Percentiles rank a stretch among this genome's conserved stretches.
Evolutionary conservation across 2,888 invertebrate genomes (phyloP).

Genomic region (Tubulanus polymorphus): DNA sequence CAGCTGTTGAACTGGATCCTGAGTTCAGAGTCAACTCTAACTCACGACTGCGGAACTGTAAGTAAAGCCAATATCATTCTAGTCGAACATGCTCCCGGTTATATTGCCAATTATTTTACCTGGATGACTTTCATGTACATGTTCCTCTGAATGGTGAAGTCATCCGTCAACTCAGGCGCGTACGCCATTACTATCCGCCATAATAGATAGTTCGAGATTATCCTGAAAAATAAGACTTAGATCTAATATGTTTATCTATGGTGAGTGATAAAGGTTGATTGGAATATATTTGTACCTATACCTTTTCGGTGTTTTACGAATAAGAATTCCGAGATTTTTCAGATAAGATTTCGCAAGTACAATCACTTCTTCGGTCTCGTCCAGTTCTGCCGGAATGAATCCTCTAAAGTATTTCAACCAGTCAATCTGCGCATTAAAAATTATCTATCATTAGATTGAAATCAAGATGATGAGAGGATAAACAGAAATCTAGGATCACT

Average conservation of each 20-base stretch:
- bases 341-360: constrained; percentile 88
- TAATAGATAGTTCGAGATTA: constrained; percentile 70
- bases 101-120: no score
- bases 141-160: constrained; percentile 30
- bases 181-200: constrained; percentile 67
- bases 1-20: no score
- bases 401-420: constrained; percentile 85
- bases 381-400: constrained; percentile 52
- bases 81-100: no score
- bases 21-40: no score
- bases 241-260: background rate
- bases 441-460: background rate
- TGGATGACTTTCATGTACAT: constrained; percentile 39
- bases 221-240: constrained; percentile 51
- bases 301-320: constrained; percentile 66
- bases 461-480: background rate
- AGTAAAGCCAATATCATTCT: no score
- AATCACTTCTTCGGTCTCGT: constrained; percentile 72
- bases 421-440: constrained; percentile 61
- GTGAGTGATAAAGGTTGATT: no score
- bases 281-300: no score
- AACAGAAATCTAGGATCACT: no score
- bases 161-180: constrained; percentile 36
- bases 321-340: constrained; percentile 69
- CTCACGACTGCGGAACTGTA: no score